phyloP scores from a whole-genome alignment of 2,888 invertebrate genomes.

The Pseudococcus viburni region DNA sequence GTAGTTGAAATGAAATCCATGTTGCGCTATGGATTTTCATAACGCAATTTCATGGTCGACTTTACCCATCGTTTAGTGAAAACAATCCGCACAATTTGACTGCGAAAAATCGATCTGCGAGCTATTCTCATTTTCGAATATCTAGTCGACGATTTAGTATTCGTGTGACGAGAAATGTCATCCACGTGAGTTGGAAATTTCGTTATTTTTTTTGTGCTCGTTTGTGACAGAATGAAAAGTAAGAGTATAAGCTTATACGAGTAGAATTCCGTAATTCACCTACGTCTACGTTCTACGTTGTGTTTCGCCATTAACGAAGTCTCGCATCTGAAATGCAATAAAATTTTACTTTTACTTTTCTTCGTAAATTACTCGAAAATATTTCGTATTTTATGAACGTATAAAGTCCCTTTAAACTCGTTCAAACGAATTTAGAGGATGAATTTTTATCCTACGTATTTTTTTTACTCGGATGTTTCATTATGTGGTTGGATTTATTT shows the following conservation, averaged over 20 bases:
- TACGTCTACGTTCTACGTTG: neutral
- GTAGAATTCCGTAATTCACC: neutral
- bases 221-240: neutral
- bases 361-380: neutral
- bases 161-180: neutral
- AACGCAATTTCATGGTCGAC: neutral
- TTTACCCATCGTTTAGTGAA: neutral
- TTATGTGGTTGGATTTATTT: neutral
- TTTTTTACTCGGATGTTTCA: neutral
- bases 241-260: neutral
- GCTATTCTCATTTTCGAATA: neutral
- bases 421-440: neutral
- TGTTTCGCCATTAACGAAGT: neutral
- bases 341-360: neutral
- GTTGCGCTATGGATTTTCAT: neutral
- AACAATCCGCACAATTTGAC: neutral
- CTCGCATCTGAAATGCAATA: slow-evolving; percentile 9
- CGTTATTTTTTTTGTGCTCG: slow-evolving; percentile 1
- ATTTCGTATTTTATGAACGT: neutral
- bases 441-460: neutral
- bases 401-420: neutral
- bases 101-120: neutral
- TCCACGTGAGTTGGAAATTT: slow-evolving; percentile 14
- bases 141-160: slow-evolving; percentile 14
- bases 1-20: neutral